Base-by-base conservation (phyloP, 2,888 invertebrate species). In the Phragmatobia fuliginosa region DNA sequence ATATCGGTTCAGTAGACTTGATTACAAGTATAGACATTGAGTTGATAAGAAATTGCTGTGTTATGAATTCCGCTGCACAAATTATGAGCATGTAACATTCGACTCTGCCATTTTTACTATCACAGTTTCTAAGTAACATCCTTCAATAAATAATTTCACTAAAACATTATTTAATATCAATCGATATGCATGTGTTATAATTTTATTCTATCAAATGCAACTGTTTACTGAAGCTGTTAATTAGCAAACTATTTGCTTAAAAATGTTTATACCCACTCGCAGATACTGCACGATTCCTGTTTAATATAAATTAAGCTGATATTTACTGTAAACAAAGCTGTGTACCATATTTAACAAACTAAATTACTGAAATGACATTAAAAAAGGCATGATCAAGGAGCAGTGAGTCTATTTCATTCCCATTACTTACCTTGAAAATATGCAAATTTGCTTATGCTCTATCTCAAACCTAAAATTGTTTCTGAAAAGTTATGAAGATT, bases 1-100 rank as follows among this genome's bases (percentile, higher is more conserved):
- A 68, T 59, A 68, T 63, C 41, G 33, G 1, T 33, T 41, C 56
- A 28, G 38, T 25, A 62, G 58, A 32, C n/a, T 32, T 52, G 32
- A 38, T 61, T 56, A 65, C 52, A 66, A 33, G 49, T 52, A 32
- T 52, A 64, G 25, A 49, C 18, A 8, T 28, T 28, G 28, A 49
- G 49, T 49, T 49, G 49, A 63, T 63, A 63, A 63, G 45, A 32
- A 63, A 32, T 64, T 16, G 31, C 33, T 33, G 62, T 64, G 49
- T n/a, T 52, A 64, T 32, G 32, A 32, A 52, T 64, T n/a, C 18
- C 52, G 14, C 49, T 64, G 32, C 14, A 14, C 8, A 32, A 49
- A n/a, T 49, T 25, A 32, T 63, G 21, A 21, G 28, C 10, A 28
- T 18, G 38, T 38, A 62, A 62, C 25, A 25, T 38, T 62, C 18